Percentiles rank a stretch among this genome's conserved stretches.
These are phyloP conservation scores for Idaea dimidiata DNA, from an alignment of 2,888 invertebrate genomes.

Conservation along the genomic window DNA sequence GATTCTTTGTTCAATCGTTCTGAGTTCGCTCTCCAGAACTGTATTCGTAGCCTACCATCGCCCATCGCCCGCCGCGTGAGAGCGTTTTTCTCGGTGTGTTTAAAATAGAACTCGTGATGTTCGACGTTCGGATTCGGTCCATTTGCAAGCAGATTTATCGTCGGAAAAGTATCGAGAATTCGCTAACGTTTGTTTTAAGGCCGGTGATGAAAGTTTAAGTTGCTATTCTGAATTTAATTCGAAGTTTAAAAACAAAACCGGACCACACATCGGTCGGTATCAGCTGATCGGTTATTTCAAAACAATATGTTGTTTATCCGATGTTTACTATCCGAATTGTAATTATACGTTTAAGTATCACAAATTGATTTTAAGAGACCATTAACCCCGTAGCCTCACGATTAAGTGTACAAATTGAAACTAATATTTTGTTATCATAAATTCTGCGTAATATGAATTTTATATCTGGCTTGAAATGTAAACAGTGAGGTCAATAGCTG, in stretches of 20 bases:
- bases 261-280: slow-evolving; percentile 32
- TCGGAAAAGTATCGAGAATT: slow-evolving; percentile 56
- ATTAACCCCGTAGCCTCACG: slow-evolving; percentile 63
- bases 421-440: slow-evolving; percentile 50
- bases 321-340: slow-evolving; percentile 36
- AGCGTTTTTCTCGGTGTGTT: slow-evolving; percentile 61
- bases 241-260: slow-evolving; percentile 53
- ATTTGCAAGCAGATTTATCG: slow-evolving; percentile 75
- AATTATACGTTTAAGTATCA: slow-evolving; percentile 36
- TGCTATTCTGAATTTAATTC: slow-evolving; percentile 67
- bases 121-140: slow-evolving; percentile 59
- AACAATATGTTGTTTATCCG: slow-evolving; percentile 22
- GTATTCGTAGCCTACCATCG: slow-evolving; percentile 15
- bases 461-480: slow-evolving; percentile 55
- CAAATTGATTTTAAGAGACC: slow-evolving; percentile 68
- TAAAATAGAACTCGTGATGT: slow-evolving; percentile 66
- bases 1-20: slow-evolving; percentile 8
- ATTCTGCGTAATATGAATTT: slow-evolving; percentile 57
- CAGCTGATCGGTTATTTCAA: slow-evolving; percentile 45
- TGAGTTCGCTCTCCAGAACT: background rate
- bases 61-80: slow-evolving; percentile 24
- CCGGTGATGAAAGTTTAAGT: slow-evolving; percentile 71
- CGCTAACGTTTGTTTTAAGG: slow-evolving; percentile 70
- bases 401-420: slow-evolving; percentile 70
- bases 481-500: slow-evolving; percentile 77